Conservation (phyloP, 2,888 invertebrate genomes). For the Pterostichus niger region DNA sequence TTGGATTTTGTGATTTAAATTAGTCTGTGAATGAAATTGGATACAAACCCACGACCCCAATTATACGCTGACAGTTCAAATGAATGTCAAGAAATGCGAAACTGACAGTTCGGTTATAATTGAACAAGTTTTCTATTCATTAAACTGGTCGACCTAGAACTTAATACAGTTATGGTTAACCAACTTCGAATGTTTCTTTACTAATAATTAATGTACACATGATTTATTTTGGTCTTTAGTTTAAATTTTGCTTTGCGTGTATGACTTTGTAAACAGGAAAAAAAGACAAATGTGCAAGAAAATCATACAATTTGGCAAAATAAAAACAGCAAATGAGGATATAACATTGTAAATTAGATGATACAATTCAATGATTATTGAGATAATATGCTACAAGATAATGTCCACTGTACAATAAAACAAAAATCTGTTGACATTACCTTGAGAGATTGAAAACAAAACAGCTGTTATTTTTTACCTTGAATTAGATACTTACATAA, state of each 20-base stretch:
- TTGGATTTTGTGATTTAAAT: slow-evolving; percentile 18
- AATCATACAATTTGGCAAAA: no score
- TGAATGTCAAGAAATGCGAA: slow-evolving; percentile 39
- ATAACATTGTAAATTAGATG: no score
- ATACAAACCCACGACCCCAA: slow-evolving; percentile 39
- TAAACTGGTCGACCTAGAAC: slow-evolving; percentile 4
- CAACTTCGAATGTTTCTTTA: not conserved
- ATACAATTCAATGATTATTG: no score
- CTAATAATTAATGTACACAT: not conserved
- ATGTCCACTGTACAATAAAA: not conserved
- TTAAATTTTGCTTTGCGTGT: not conserved
- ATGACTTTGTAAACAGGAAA: no score
- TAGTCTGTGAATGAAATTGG: slow-evolving; percentile 6
- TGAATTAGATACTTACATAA: not conserved
- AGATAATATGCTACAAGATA: no score
- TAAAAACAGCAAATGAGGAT: no score
- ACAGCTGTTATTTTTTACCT: slow-evolving; percentile 9
- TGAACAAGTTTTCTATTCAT: slow-evolving; percentile 33
- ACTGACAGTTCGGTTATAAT: slow-evolving; percentile 10
- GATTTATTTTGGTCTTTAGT: not conserved
- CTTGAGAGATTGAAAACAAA: slow-evolving; percentile 6
- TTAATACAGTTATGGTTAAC: not conserved
- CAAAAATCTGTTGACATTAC: slow-evolving; percentile 27
- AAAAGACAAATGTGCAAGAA: no score
- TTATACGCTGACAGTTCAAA: slow-evolving; percentile 27